Percentiles rank a stretch among this genome's conserved stretches.
phyloP scores from a whole-genome alignment of 2,797 vertebrate genomes.

The Zenarchopterus dispar region DNA sequence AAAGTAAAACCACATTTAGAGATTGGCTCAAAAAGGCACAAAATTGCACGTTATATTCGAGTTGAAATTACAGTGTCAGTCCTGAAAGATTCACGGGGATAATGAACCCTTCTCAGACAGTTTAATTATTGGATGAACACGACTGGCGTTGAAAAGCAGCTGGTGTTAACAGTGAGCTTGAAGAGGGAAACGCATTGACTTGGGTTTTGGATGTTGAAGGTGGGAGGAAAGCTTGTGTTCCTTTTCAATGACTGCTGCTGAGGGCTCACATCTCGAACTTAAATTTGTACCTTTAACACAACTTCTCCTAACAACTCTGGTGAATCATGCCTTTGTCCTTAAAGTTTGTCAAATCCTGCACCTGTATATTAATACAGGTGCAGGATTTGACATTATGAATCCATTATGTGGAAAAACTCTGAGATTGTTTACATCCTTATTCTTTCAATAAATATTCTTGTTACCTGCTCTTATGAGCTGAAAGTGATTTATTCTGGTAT shows the following conservation, averaged over 20 bases:
- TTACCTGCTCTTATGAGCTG: conserved; percentile 34
- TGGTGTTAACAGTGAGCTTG: background rate
- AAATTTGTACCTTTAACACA: conserved; percentile 75
- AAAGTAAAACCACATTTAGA: too few relatives aligned
- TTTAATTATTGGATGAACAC: too few relatives aligned
- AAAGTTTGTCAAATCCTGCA: conserved; percentile 16
- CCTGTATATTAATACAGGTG: conserved; percentile 29
- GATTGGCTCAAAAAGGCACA: too few relatives aligned
- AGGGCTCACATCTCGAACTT: conserved; percentile 42
- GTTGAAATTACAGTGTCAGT: too few relatives aligned
- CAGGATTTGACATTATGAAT: conserved; percentile 31
- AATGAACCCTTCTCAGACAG: too few relatives aligned
- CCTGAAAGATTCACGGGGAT: too few relatives aligned
- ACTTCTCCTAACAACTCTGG: too few relatives aligned
- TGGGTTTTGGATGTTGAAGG: conserved; percentile 78
- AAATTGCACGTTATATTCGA: too few relatives aligned
- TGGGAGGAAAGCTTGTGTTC: conserved; percentile 84
- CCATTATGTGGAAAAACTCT: conserved; percentile 11
- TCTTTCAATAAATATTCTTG: conserved; percentile 75
- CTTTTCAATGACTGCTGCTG: conserved; percentile 86
- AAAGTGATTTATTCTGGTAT: background rate
- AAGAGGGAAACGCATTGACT: background rate
- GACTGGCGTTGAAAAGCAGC: background rate
- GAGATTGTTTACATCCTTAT: conserved; percentile 45
- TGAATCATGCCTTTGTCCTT: background rate